phyloP scores from a whole-genome alignment of 2,797 vertebrate species.

The Geotrypetes seraphini region DNA sequence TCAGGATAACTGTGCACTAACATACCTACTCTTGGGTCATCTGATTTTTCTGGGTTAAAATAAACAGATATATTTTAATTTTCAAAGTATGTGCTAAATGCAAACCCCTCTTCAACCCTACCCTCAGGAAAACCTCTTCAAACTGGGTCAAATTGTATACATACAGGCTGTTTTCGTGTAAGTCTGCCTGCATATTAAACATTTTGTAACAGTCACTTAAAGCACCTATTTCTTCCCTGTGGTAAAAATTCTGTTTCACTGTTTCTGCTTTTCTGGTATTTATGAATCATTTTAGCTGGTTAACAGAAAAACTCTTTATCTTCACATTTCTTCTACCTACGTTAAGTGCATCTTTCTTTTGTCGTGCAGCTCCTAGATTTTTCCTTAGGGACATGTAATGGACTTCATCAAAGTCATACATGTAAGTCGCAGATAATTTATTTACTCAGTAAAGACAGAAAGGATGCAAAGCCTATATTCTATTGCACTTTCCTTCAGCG shows the following conservation, averaged over 20 bases:
- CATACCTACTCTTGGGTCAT: no score
- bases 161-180: no score
- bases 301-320: slow-evolving; percentile 7
- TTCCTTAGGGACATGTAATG: slow-evolving; percentile 24
- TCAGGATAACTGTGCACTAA: no score
- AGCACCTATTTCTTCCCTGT: no score
- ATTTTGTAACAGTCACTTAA: no score
- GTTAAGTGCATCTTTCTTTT: slow-evolving; percentile 18
- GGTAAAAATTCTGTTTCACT: background rate
- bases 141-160: no score
- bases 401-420: slow-evolving; percentile 14
- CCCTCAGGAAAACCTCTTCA: no score
- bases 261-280: background rate
- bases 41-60: no score
- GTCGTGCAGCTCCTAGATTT: slow-evolving; percentile 7
- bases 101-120: no score
- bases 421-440: slow-evolving; percentile 23
- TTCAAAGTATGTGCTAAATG: no score
- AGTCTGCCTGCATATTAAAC: no score
- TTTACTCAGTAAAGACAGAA: slow-evolving; percentile 32
- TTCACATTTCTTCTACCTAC: background rate
- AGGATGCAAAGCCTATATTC: slow-evolving; percentile 14
- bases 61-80: no score
- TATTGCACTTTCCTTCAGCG: background rate
- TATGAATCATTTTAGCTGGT: slow-evolving; percentile 1